phyloP scores from a whole-genome alignment of 2,113 vertebrate species.

The Cervus canadensis region DNA sequence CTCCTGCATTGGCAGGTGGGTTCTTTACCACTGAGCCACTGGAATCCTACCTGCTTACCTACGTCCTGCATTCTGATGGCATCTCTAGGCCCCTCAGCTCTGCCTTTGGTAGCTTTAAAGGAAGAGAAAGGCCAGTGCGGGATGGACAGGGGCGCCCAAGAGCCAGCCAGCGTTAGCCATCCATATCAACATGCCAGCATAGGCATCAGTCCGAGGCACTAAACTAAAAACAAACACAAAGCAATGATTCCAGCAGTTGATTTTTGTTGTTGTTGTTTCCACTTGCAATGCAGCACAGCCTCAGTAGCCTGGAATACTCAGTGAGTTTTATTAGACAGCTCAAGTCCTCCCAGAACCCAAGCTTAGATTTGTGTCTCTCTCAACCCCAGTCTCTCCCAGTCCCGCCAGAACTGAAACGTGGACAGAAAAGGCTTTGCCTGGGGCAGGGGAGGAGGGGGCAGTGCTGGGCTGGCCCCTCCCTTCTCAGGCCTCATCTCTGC shows the following conservation, averaged over 20 bases:
- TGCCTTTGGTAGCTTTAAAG: not conserved
- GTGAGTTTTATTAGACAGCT: not conserved
- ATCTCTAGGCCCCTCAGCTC: not conserved
- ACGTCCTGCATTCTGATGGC: not conserved
- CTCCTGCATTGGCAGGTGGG: not conserved
- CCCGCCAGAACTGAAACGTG: not conserved
- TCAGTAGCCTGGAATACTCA: not conserved
- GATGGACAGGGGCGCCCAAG: not conserved
- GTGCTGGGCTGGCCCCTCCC: not conserved
- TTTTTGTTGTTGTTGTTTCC: not conserved
- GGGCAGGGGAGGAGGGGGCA: not conserved
- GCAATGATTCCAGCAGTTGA: not conserved
- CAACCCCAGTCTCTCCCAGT: not conserved
- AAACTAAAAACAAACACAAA: not conserved
- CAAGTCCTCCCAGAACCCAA: too few relatives aligned
- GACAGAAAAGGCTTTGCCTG: not conserved
- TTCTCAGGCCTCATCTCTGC: not conserved
- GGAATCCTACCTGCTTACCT: not conserved
- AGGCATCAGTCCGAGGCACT: not conserved
- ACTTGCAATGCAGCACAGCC: not conserved
- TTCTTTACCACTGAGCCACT: not conserved
- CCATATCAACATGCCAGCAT: not conserved
- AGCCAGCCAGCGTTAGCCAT: not conserved
- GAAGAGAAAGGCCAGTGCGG: not conserved
- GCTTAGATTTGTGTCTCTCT: not conserved